Evolutionary conservation across 2,888 invertebrate genomes (phyloP).

Genomic region (Prosopocoilus inquinatus): DNA sequence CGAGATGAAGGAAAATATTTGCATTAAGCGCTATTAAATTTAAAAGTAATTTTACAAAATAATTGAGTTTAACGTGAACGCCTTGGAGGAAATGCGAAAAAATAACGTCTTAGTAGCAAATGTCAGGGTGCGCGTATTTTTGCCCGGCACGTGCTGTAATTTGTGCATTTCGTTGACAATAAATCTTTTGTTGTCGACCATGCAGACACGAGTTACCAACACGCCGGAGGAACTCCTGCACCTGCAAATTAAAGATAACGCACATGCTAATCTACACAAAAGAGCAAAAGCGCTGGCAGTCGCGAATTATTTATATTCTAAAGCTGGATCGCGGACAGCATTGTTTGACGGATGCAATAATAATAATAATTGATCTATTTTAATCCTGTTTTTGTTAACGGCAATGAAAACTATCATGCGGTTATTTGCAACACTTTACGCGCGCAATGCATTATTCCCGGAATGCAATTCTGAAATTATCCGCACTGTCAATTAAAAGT

Average conservation of each 20-base stretch:
- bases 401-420: constrained; percentile 27
- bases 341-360: constrained; percentile 25
- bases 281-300: constrained; percentile 4
- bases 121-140: no score
- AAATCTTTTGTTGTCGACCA: no score
- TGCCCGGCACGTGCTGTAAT: no score
- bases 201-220: background rate
- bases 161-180: no score
- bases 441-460: constrained; percentile 30
- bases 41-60: no score
- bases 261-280: constrained; percentile 6
- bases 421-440: constrained; percentile 32
- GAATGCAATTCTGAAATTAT: constrained; percentile 34
- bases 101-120: no score
- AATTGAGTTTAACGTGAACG: no score
- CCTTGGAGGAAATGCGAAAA: no score
- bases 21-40: no score
- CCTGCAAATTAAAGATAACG: constrained; percentile 18
- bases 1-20: no score
- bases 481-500: constrained; percentile 44
- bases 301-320: constrained; percentile 10
- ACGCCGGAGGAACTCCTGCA: constrained; percentile 2
- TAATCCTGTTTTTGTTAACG: constrained; percentile 39
- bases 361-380: constrained; percentile 40
- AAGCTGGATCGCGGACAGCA: constrained; percentile 6